These are phyloP conservation scores for Scaptomyza reducta DNA, from an alignment of 2,888 invertebrate genomes.

Conservation along the genomic window DNA sequence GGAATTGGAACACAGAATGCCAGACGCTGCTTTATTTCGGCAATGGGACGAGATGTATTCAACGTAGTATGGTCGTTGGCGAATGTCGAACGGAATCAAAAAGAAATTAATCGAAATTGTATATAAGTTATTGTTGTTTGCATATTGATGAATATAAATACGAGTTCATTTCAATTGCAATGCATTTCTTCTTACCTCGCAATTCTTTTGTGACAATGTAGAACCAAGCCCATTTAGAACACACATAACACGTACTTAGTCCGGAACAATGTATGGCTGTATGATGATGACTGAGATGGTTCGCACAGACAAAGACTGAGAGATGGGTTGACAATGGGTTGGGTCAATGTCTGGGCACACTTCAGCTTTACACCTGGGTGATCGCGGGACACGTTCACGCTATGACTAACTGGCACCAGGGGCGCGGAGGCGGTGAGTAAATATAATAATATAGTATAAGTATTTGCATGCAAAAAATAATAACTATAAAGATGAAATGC, in stretches of 20 bases:
- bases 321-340: slow-evolving; percentile 3
- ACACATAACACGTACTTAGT: slow-evolving; percentile 13
- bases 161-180: neutral
- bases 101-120: neutral
- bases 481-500: slow-evolving; percentile 14
- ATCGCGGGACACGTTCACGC: slow-evolving; percentile 5
- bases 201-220: neutral
- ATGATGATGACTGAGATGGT: slow-evolving; percentile 19
- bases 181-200: slow-evolving; percentile 1
- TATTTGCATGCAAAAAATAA: slow-evolving; percentile 2
- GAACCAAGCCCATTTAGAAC: slow-evolving; percentile 4
- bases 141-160: no score
- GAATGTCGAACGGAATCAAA: neutral
- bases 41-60: slow-evolving; percentile 10
- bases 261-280: slow-evolving; percentile 1
- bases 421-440: slow-evolving; percentile 3
- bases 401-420: slow-evolving; percentile 39
- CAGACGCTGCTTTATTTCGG: slow-evolving; percentile 8
- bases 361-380: neutral
- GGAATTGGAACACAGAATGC: neutral
- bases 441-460: neutral
- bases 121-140: neutral
- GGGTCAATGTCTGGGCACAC: slow-evolving; percentile 33
- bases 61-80: slow-evolving; percentile 11
- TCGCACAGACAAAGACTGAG: slow-evolving; percentile 30